These are phyloP conservation scores for Tuberolachnus salignus DNA, from an alignment of 2,888 invertebrate genomes.

Conservation along the genomic window DNA sequence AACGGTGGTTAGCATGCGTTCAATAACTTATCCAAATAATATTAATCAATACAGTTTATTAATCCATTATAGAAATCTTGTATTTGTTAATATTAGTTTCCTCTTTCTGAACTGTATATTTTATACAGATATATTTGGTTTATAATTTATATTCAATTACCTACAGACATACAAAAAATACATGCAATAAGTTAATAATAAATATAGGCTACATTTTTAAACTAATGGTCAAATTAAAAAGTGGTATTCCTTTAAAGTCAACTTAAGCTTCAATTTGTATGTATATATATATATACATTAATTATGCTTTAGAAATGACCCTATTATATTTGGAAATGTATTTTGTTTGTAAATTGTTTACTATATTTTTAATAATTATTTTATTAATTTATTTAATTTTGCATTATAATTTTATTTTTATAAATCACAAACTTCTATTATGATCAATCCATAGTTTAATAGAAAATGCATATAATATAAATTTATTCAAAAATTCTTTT, in stretches of 20 bases:
- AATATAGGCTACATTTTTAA: background rate
- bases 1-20: constrained; percentile 38
- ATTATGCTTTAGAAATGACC: too few species aligned
- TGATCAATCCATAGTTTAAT: background rate
- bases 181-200: background rate
- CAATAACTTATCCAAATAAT: background rate
- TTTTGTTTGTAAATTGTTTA: too few species aligned
- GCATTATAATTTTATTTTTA: too few species aligned
- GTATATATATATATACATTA: too few species aligned
- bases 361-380: too few species aligned
- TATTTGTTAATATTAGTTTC: constrained; percentile 10
- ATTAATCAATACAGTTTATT: background rate
- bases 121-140: constrained; percentile 20
- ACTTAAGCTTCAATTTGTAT: constrained; percentile 3
- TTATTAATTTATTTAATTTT: too few species aligned
- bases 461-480: too few species aligned
- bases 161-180: background rate
- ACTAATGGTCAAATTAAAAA: background rate
- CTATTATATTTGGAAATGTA: too few species aligned
- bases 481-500: background rate
- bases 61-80: constrained; percentile 2
- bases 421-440: too few species aligned
- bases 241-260: background rate
- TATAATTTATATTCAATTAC: constrained; percentile 3
- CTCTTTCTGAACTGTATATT: background rate